A percentile compares a stretch with the other conserved stretches of the same genome.
Evolutionary conservation across 2,797 vertebrate genomes (phyloP).

Genomic region (Miichthys miiuy): DNA sequence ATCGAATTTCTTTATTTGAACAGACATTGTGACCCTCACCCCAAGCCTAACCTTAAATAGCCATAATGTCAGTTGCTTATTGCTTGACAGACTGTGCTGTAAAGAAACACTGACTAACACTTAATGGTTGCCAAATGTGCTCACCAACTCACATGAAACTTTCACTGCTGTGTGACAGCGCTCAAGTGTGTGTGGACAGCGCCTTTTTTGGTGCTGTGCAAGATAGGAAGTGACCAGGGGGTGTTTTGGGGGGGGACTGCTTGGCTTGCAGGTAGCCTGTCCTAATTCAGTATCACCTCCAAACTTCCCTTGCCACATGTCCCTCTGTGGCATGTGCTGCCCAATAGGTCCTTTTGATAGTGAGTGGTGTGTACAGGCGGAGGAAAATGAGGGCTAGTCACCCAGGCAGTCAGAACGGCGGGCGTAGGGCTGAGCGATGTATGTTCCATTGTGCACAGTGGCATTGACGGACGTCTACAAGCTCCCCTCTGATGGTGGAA

Average conservation of each 20-base stretch:
- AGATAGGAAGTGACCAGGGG: slow-evolving; percentile 72
- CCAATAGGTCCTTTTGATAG: slow-evolving; percentile 80
- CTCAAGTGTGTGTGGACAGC: slow-evolving; percentile 53
- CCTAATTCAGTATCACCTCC: slow-evolving; percentile 79
- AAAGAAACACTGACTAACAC: slow-evolving; percentile 76
- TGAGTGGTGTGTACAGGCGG: slow-evolving; percentile 75
- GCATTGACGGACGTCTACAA: slow-evolving; percentile 85
- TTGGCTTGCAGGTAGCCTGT: slow-evolving; percentile 79
- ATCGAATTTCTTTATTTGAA: slow-evolving; percentile 82
- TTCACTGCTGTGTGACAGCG: slow-evolving; percentile 55
- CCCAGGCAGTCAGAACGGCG: slow-evolving; percentile 67
- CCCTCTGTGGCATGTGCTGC: slow-evolving; percentile 72
- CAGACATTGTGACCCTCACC: slow-evolving; percentile 79
- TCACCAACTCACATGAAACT: slow-evolving; percentile 56
- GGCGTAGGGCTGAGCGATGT: slow-evolving; percentile 79
- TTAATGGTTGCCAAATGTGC: slow-evolving; percentile 87
- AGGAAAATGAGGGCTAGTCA: slow-evolving; percentile 76
- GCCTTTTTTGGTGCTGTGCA: slow-evolving; percentile 62
- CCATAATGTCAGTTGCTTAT: slow-evolving; percentile 82
- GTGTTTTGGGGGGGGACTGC: slow-evolving; percentile 48
- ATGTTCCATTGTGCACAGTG: slow-evolving; percentile 82
- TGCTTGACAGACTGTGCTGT: slow-evolving; percentile 79
- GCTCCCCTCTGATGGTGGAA: slow-evolving; percentile 84
- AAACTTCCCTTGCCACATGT: slow-evolving; percentile 58
- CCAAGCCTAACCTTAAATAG: slow-evolving; percentile 82